Conservation (phyloP, 2,113 vertebrate species). For the Larimichthys crocea region DNA sequence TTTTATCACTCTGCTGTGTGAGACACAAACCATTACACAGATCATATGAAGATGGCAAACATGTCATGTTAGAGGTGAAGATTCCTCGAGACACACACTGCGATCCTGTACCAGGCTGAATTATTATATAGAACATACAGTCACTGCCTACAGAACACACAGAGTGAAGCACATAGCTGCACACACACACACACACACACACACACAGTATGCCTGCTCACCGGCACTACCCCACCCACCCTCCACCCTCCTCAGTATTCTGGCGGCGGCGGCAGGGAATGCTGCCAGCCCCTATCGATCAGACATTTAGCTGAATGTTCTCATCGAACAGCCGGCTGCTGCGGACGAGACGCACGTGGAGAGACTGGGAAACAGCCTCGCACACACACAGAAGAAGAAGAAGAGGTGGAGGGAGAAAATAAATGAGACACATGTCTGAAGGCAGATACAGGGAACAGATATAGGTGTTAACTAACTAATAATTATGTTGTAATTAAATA, state of each 20-base stretch:
- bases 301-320: slow-evolving; percentile 82
- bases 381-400: slow-evolving; percentile 8
- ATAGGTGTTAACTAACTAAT: not conserved
- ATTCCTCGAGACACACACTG: not conserved
- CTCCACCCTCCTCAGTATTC: slow-evolving; percentile 61
- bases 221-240: not conserved
- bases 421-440: slow-evolving; percentile 12
- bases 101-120: not conserved
- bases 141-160: not conserved
- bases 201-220: slow-evolving; percentile 1
- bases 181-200: not conserved
- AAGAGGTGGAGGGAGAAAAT: slow-evolving; percentile 2
- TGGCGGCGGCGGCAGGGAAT: slow-evolving; percentile 30
- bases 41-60: not conserved
- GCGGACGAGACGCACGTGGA: slow-evolving; percentile 69
- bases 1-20: not conserved
- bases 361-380: slow-evolving; percentile 67
- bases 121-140: slow-evolving; percentile 1
- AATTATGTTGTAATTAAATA: slow-evolving; percentile 1
- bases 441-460: not conserved
- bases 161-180: not conserved
- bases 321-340: slow-evolving; percentile 75
- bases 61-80: not conserved
- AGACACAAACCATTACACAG: not conserved
- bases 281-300: slow-evolving; percentile 76